Base-by-base conservation (phyloP, 2,113 vertebrate species). In the Phycodurus eques region DNA sequence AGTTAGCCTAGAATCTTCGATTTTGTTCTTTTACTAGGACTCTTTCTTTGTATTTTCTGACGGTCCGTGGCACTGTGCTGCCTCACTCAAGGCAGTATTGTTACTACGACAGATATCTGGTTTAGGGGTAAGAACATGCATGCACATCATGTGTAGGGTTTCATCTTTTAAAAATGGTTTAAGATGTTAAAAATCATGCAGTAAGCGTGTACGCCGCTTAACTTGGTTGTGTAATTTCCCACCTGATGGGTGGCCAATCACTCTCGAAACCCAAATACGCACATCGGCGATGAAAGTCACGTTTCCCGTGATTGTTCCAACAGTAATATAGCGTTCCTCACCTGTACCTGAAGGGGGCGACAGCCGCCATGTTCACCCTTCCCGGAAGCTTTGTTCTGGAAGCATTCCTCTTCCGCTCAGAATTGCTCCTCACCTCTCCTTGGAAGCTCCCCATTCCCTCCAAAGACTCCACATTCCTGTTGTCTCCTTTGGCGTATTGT, bases 321-420 rank as follows among this genome's bases (percentile, higher is more conserved):
- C 10, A 14, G n/a, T 59, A 59, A 27, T 27, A 11, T 56, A 13
- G 56, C 5, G 0, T 22, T 68, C 78, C 86, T 89, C 80, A 93
- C 93, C 90, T 92, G 90, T 90, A 92, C 69, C 89, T 88, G 76
- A 93, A 93, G 43, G 92, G 92, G 70, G 91, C 89, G 19, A 93
- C 87, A 73, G 92, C 76, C 1, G 88, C 92, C 92, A 92, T 92
- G 76, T 86, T 89, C 64, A 88, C 75, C 72, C 51, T 81, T 11
- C 83, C 81, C 5, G 87, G 88, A 71, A 44, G 71, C 65, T 72
- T 83, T 78, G 22, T 1, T 82, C 70, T 54, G 17, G 49, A 53
- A 44, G 39, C 20, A 64, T n/a, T 49, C 57, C 64, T 33, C 8
- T 75, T 84, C 73, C 71, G 78, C 57, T 81, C 71, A 8, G 79